Evolutionary conservation across 2,797 vertebrate genomes (phyloP).

Genomic region (Acipenser oxyrinchus): DNA sequence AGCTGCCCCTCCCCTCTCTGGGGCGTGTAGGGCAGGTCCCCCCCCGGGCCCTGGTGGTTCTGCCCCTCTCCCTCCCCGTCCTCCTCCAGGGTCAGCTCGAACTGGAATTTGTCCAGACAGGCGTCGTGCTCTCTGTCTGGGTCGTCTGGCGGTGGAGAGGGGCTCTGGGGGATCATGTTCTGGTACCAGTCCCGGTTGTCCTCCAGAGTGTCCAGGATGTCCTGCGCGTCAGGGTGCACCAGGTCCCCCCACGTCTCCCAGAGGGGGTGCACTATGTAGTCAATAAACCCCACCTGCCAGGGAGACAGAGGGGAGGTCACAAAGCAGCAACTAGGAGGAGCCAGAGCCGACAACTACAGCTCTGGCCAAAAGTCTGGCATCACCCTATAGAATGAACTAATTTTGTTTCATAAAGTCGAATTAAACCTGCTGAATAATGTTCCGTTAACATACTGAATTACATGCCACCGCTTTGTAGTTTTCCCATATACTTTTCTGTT

Average conservation of each 20-base stretch:
- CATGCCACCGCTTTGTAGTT: no score
- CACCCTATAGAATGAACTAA: no score
- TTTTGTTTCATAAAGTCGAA: no score
- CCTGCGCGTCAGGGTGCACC: constrained; percentile 85
- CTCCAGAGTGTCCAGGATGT: constrained; percentile 83
- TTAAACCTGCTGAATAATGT: no score
- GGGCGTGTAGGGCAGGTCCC: constrained; percentile 29
- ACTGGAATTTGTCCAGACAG: constrained; percentile 76
- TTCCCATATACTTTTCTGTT: no score
- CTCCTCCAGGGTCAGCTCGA: constrained; percentile 71
- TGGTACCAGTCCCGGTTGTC: constrained; percentile 94
- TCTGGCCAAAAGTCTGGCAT: no score
- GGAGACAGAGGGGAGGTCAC: not conserved
- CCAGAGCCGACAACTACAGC: no score
- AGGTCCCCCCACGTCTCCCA: constrained; percentile 94
- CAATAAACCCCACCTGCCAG: constrained; percentile 84
- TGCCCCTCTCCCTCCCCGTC: constrained; percentile 36
- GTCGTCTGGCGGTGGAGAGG: constrained; percentile 67
- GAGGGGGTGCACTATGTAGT: constrained; percentile 87
- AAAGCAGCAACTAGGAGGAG: no score
- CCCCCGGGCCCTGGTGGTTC: constrained; percentile 34
- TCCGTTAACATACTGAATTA: no score
- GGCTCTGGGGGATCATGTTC: constrained; percentile 81
- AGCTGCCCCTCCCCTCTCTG: not conserved
- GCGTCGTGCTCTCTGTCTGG: constrained; percentile 59